phyloP scores from a whole-genome alignment of 2,113 vertebrate genomes.

The Misgurnus anguillicaudatus region DNA sequence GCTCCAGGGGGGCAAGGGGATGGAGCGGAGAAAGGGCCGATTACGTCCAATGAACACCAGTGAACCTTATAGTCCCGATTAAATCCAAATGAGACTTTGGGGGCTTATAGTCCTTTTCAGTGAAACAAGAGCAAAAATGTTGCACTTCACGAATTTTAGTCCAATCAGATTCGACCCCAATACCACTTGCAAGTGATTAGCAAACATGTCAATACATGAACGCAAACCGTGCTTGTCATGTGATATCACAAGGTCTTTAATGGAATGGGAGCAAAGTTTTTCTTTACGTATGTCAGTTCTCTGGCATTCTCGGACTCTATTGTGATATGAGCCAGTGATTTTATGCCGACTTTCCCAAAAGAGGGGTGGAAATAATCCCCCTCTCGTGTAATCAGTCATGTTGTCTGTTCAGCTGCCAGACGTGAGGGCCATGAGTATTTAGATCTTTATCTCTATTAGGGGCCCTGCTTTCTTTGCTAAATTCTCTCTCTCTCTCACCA shows the following conservation, averaged over 20 bases:
- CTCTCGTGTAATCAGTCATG: constrained; percentile 40
- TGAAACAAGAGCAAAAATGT: no score
- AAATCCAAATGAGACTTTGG: no score
- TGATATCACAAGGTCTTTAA: not conserved
- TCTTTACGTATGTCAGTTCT: not conserved
- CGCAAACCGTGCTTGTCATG: not conserved
- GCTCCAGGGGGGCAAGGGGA: not conserved
- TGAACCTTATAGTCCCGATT: no score
- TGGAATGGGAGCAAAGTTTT: not conserved
- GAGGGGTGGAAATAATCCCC: constrained; percentile 3
- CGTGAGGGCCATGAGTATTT: constrained; percentile 17
- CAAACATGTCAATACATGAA: not conserved
- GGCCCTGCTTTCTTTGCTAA: constrained; percentile 7
- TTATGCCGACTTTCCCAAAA: constrained; percentile 28
- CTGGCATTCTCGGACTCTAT: constrained; percentile 28
- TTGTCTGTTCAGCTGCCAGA: constrained; percentile 49
- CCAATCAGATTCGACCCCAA: no score
- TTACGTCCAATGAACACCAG: not conserved
- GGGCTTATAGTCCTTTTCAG: no score
- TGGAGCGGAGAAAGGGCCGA: not conserved
- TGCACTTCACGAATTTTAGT: no score
- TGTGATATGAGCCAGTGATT: constrained; percentile 33
- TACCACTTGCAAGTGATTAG: not conserved
- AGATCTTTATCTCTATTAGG: constrained; percentile 46
- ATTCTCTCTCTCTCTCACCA: constrained; percentile 19